These are phyloP conservation scores for Pygathrix nemaeus DNA, from an alignment of 2,113 vertebrate species.

Conservation along the genomic window DNA sequence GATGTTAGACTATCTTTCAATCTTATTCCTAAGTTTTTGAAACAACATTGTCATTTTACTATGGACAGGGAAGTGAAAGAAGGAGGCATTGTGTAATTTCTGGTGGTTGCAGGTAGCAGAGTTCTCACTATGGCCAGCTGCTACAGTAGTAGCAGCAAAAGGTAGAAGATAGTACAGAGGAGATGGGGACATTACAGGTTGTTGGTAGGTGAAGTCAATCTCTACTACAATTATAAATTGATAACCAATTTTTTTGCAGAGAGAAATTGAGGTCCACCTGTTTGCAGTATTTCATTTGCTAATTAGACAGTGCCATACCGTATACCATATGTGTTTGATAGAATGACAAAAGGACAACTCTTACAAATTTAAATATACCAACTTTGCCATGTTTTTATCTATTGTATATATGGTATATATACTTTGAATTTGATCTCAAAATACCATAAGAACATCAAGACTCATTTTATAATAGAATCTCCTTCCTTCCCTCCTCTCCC, in stretches of 20 bases:
- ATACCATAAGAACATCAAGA: background rate
- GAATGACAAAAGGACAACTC: background rate
- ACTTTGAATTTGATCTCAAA: conserved; percentile 15
- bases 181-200: background rate
- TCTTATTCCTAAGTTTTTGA: background rate
- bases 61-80: background rate
- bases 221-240: background rate
- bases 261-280: background rate
- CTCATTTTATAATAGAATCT: conserved; percentile 6
- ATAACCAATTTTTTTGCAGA: conserved; percentile 22
- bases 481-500: background rate
- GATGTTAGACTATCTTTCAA: background rate
- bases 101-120: background rate
- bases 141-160: background rate
- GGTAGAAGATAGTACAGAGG: background rate
- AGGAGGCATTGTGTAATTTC: background rate
- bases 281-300: conserved; percentile 41
- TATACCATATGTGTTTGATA: background rate
- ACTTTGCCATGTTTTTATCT: background rate
- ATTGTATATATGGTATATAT: background rate
- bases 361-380: background rate
- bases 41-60: background rate
- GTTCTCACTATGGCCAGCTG: background rate
- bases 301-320: background rate
- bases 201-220: background rate